Evolutionary conservation across 2,888 invertebrate genomes (phyloP), one percentile per base, ranked within the genome.

Genomic region (Hipparchia sbordonii): DNA sequence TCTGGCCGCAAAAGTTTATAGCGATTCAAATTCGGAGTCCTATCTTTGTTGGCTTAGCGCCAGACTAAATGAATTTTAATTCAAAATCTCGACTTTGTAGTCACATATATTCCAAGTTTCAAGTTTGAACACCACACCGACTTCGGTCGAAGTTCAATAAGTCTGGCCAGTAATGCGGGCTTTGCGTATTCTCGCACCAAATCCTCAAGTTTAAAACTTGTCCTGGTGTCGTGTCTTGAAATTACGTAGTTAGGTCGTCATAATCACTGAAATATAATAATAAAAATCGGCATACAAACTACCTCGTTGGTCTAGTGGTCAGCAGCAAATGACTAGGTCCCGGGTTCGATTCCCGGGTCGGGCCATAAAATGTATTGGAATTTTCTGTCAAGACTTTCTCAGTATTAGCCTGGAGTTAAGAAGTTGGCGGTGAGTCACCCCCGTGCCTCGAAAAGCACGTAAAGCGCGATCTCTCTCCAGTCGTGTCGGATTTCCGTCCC

Each of bases 61-160:
- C 77, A 77, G 76, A 67, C 77, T 72, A 77, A 77, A 77, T 77
- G 77, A 77, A 76, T 76, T 76, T 76, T 74, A 74, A 74, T 74
- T 73, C 77, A 75, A 76, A 74, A 76, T 77, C 74, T 70, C 74
- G 73, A 74, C 77, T 72, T 67, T 65, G 10, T 65, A n/a, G 67
- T 70, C 72, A 65, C 75, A 71, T 74, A 71, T 69, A 73, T 75
- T 75, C 70, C 70, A 77, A 76, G 74, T 77, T 75, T 39, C 39
- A 39, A 39, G 39, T 39, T 65, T 48, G 65, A 70, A 57, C 72
- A 67, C 70, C 57, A 73, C 73, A 70, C 74, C 73, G 72, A 74
- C 73, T 77, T 72, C 72, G 72, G 75, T 52, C 71, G 70, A 71
- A 76, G 74, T 75, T 76, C 76, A 72, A 77, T 77, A 77, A 74